These are phyloP conservation scores for Xyrichtys novacula DNA, from an alignment of 2,797 vertebrate genomes.

Conservation along the genomic window DNA sequence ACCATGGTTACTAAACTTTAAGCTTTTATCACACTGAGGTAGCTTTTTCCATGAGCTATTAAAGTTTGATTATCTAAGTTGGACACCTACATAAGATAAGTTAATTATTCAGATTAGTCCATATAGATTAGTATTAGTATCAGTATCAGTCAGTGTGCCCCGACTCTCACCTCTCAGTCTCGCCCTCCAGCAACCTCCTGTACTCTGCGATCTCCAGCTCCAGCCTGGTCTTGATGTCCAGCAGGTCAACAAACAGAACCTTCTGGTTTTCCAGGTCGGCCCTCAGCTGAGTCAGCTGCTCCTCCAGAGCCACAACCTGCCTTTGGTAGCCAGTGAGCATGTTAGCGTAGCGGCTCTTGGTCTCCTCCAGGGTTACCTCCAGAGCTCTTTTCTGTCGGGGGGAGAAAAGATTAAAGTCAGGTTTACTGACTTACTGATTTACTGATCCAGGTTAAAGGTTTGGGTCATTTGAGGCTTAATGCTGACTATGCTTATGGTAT, in stretches of 20 bases:
- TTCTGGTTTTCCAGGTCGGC: constrained; percentile 76
- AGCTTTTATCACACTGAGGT: too few species aligned
- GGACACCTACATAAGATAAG: too few species aligned
- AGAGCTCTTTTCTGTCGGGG: constrained; percentile 78
- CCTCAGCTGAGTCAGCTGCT: constrained; percentile 76
- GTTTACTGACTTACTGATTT: neutral
- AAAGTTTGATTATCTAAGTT: too few species aligned
- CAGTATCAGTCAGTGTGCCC: neutral
- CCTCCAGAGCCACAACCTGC: constrained; percentile 69
- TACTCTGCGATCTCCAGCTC: constrained; percentile 86
- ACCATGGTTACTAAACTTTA: too few species aligned
- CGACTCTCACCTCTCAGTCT: constrained; percentile 23
- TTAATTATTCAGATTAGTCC: too few species aligned
- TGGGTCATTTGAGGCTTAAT: too few species aligned
- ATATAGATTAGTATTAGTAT: too few species aligned
- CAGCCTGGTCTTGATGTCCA: constrained; percentile 83
- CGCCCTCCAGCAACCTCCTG: constrained; percentile 82
- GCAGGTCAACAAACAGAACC: constrained; percentile 77
- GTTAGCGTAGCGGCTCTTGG: constrained; percentile 66
- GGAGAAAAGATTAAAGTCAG: neutral
- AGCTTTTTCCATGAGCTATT: too few species aligned
- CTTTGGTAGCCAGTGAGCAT: constrained; percentile 76
- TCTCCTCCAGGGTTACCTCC: constrained; percentile 79
- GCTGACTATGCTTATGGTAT: neutral
- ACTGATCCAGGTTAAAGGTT: too few species aligned